Evolutionary conservation across 2,888 invertebrate genomes (phyloP).

Genomic region (Ormyrus nitidulus): DNA sequence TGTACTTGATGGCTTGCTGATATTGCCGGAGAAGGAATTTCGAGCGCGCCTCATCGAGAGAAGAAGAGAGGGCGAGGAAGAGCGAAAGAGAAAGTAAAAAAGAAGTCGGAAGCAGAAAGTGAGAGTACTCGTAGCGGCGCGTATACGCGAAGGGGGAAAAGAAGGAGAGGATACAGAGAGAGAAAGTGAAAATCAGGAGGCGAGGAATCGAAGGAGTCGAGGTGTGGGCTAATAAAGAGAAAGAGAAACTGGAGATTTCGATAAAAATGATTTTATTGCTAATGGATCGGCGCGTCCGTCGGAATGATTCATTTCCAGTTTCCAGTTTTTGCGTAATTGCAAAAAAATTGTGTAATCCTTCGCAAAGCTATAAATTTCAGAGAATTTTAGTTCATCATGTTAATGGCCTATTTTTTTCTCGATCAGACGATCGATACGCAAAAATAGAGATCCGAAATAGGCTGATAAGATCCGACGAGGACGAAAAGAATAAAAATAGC

Average conservation of each 20-base stretch:
- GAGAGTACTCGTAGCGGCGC: not conserved
- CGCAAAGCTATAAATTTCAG: no score
- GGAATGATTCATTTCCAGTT: no score
- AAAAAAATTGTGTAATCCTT: no score
- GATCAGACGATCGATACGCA: no score
- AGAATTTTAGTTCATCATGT: no score
- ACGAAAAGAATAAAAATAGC: no score
- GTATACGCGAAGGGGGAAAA: not conserved
- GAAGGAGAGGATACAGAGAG: conserved; percentile 19
- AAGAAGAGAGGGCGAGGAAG: not conserved
- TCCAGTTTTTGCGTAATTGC: no score
- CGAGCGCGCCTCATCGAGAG: not conserved
- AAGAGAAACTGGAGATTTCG: not conserved
- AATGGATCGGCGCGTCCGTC: no score
- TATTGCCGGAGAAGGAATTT: not conserved
- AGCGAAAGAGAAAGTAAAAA: not conserved
- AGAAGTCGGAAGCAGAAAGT: not conserved
- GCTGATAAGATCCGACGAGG: no score
- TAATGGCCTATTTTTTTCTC: no score
- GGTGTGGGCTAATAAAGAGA: conserved; percentile 10
- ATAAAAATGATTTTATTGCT: no score
- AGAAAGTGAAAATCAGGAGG: conserved; percentile 27
- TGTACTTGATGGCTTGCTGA: conserved; percentile 6
- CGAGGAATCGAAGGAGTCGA: not conserved
- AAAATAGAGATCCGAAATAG: no score